Evolutionary conservation across 1,140 invertebrate species (phyloP).

Genomic region (Planococcus citri): DNA sequence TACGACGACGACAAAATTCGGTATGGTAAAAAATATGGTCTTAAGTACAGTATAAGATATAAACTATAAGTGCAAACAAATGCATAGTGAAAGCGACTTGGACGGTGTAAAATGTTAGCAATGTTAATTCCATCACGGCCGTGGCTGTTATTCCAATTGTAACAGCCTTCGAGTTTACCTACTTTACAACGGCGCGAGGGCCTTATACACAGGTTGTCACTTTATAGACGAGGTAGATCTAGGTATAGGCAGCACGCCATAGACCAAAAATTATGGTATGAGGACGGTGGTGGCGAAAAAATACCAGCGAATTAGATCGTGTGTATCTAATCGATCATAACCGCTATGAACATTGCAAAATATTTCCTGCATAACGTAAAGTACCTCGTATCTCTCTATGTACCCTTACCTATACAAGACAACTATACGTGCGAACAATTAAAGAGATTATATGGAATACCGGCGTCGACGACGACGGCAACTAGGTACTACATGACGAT

Average conservation of each 20-base stretch:
- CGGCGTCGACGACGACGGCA: too few relatives aligned
- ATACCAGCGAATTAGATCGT: not conserved
- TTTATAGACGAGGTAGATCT: not conserved
- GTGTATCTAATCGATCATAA: conserved; percentile 9
- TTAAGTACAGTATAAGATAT: too few relatives aligned
- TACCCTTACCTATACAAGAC: too few relatives aligned
- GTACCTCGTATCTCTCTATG: too few relatives aligned
- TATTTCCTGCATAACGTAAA: conserved; percentile 13
- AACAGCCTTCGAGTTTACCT: conserved; percentile 16
- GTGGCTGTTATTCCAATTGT: conserved; percentile 15
- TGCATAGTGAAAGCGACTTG: conserved; percentile 18
- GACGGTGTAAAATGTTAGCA: conserved; percentile 10
- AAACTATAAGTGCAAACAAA: too few relatives aligned
- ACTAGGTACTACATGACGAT: too few relatives aligned
- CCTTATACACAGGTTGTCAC: not conserved
- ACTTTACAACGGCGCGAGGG: not conserved
- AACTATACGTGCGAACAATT: too few relatives aligned
- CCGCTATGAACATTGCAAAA: conserved; percentile 1
- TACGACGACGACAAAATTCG: too few relatives aligned
- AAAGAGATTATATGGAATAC: too few relatives aligned
- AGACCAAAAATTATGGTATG: not conserved
- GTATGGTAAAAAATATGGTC: too few relatives aligned
- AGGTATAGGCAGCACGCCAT: too few relatives aligned
- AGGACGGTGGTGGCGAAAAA: not conserved
- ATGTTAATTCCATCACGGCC: conserved; percentile 19